Conservation (phyloP, 2,113 vertebrate genomes). For the Microtus richardsoni region DNA sequence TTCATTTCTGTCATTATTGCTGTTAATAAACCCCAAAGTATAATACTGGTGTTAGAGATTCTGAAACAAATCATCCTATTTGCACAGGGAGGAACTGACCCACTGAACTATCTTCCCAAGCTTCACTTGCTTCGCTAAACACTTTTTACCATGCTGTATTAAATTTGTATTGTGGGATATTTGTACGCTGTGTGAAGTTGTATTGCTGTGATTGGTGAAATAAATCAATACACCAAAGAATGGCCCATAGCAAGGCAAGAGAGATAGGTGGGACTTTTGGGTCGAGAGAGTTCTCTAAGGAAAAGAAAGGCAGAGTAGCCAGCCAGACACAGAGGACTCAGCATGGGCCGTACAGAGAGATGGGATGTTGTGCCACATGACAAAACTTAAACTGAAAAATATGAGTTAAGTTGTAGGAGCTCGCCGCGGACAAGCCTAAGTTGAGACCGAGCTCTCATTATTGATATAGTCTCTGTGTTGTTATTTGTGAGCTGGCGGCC, state of each 20-base stretch:
- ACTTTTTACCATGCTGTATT: neutral
- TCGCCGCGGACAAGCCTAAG: neutral
- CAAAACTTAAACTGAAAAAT: neutral
- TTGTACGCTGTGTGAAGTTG: neutral
- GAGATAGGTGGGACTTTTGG: neutral
- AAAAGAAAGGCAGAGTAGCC: neutral
- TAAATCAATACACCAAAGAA: neutral
- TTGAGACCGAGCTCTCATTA: accelerated
- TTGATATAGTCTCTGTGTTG: neutral
- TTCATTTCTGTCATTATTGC: neutral
- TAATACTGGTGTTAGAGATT: neutral
- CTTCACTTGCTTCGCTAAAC: neutral
- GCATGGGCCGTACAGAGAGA: neutral
- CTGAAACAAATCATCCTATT: neutral
- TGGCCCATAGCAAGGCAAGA: neutral
- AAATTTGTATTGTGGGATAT: neutral
- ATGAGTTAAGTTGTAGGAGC: neutral
- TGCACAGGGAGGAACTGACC: neutral
- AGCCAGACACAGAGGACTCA: neutral
- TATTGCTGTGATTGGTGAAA: neutral
- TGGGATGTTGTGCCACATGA: neutral
- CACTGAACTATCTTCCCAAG: too few species aligned
- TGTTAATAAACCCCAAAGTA: neutral
- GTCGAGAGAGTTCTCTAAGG: neutral
- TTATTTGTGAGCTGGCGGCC: neutral